These are phyloP conservation scores for Liopterus haemorrhoidalis DNA, from an alignment of 2,888 invertebrate genomes.

Conservation along the genomic window DNA sequence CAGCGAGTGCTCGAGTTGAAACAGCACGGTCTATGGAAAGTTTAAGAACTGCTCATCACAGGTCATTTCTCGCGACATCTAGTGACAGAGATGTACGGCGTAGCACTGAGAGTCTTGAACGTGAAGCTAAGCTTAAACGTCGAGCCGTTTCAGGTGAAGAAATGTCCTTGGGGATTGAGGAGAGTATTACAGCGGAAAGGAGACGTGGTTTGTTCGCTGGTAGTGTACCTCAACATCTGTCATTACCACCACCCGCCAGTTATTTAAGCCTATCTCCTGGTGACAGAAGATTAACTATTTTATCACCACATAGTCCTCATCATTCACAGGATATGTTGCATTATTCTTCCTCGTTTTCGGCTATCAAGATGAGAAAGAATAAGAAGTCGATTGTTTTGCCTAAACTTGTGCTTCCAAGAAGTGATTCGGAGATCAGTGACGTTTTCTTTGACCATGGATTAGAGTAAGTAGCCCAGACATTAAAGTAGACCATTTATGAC, in stretches of 20 bases:
- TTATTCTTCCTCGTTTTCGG: conserved; percentile 49
- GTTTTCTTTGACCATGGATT: conserved; percentile 59
- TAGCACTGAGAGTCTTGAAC: conserved; percentile 55
- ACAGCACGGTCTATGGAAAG: conserved; percentile 68
- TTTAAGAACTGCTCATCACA: conserved; percentile 55
- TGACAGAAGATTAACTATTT: conserved; percentile 63
- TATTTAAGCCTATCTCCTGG: conserved; percentile 50
- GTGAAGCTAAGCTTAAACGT: conserved; percentile 52
- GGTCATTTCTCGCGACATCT: conserved; percentile 59
- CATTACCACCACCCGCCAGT: conserved; percentile 61
- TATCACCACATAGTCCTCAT: conserved; percentile 74
- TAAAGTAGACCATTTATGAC: no score
- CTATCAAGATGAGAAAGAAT: conserved; percentile 56
- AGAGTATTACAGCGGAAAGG: conserved; percentile 55
- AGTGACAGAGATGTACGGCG: conserved; percentile 61
- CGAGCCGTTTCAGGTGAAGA: conserved; percentile 60
- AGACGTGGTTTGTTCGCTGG: conserved; percentile 63
- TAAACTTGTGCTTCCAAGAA: conserved; percentile 67
- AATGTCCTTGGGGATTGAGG: conserved; percentile 43
- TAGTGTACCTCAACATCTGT: conserved; percentile 61
- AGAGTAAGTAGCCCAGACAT: conserved; percentile 62
- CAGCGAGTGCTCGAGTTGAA: conserved; percentile 51
- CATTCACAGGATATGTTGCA: conserved; percentile 61
- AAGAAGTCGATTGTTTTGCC: conserved; percentile 70
- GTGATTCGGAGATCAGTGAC: conserved; percentile 67